Percentiles rank a stretch among this genome's conserved stretches.
Conservation (phyloP, 2,797 vertebrate species). For the Geotrypetes seraphini region DNA sequence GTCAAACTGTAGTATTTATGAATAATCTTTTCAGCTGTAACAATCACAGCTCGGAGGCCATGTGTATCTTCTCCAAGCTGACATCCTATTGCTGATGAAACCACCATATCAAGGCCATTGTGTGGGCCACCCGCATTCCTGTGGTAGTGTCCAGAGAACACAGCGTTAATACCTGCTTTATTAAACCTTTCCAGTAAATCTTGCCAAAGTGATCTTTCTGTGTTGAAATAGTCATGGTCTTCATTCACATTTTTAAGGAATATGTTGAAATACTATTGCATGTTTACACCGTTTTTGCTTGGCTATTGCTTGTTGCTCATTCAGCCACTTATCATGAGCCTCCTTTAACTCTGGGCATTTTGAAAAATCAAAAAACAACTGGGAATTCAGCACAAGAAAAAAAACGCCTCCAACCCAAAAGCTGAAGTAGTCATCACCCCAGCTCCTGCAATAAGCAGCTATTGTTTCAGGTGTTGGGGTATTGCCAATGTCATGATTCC, state of each 20-base stretch:
- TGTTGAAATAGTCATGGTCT: slow-evolving; percentile 85
- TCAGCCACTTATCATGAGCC: slow-evolving; percentile 84
- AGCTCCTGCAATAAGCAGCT: slow-evolving; percentile 65
- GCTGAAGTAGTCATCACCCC: slow-evolving; percentile 95
- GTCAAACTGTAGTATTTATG: slow-evolving; percentile 81
- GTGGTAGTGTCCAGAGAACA: slow-evolving; percentile 93
- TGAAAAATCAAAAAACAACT: slow-evolving; percentile 75
- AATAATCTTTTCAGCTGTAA: slow-evolving; percentile 65
- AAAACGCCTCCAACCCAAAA: slow-evolving; percentile 89
- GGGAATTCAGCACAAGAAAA: slow-evolving; percentile 91
- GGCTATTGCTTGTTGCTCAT: slow-evolving; percentile 63
- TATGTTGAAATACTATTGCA: slow-evolving; percentile 85
- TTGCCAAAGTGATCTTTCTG: slow-evolving; percentile 59
- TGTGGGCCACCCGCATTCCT: slow-evolving; percentile 78
- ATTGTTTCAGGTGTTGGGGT: slow-evolving; percentile 67
- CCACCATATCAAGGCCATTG: slow-evolving; percentile 80
- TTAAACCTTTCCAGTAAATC: slow-evolving; percentile 68
- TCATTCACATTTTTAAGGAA: slow-evolving; percentile 72
- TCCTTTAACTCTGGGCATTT: slow-evolving; percentile 65
- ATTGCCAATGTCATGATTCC: slow-evolving; percentile 92
- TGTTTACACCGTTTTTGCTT: slow-evolving; percentile 56
- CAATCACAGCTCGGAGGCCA: slow-evolving; percentile 76
- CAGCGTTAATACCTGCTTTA: slow-evolving; percentile 73
- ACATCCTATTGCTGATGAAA: slow-evolving; percentile 90
- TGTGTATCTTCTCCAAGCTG: slow-evolving; percentile 81